phyloP scores from a whole-genome alignment of 2,888 invertebrate species.

The Oxycera nigricornis region DNA sequence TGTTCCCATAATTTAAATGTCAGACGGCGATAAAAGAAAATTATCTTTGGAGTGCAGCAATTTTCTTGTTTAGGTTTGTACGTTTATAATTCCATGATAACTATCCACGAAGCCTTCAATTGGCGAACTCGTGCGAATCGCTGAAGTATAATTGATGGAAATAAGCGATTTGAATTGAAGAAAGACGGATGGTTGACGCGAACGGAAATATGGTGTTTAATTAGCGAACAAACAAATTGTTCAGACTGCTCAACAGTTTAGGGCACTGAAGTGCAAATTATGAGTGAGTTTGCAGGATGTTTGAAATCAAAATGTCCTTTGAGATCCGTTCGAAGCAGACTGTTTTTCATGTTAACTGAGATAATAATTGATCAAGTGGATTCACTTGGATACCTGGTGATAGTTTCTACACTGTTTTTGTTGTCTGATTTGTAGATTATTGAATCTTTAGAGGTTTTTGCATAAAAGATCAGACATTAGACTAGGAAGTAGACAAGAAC shows the following conservation, averaged over 20 bases:
- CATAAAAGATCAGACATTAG: too few relatives aligned
- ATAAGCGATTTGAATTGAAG: slow-evolving; percentile 28
- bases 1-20: slow-evolving; percentile 40
- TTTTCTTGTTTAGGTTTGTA: slow-evolving; percentile 31
- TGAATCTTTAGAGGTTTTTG: too few relatives aligned
- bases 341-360: too few relatives aligned
- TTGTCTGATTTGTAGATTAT: too few relatives aligned
- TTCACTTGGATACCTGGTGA: too few relatives aligned
- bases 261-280: background rate
- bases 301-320: background rate
- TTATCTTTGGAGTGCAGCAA: slow-evolving; percentile 35
- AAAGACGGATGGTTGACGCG: slow-evolving; percentile 21
- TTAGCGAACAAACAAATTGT: slow-evolving; percentile 24
- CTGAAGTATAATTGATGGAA: slow-evolving; percentile 29
- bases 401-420: too few relatives aligned
- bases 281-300: background rate
- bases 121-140: slow-evolving; percentile 33
- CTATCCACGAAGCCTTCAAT: slow-evolving; percentile 19
- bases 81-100: slow-evolving; percentile 27
- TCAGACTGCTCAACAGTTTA: background rate
- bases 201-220: slow-evolving; percentile 32
- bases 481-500: too few relatives aligned
- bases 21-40: slow-evolving; percentile 35
- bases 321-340: too few relatives aligned
- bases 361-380: too few relatives aligned